Percentiles rank a stretch among this genome's conserved stretches.
These are phyloP conservation scores for Mareca penelope DNA, from an alignment of 2,797 vertebrate genomes.

Conservation along the genomic window DNA sequence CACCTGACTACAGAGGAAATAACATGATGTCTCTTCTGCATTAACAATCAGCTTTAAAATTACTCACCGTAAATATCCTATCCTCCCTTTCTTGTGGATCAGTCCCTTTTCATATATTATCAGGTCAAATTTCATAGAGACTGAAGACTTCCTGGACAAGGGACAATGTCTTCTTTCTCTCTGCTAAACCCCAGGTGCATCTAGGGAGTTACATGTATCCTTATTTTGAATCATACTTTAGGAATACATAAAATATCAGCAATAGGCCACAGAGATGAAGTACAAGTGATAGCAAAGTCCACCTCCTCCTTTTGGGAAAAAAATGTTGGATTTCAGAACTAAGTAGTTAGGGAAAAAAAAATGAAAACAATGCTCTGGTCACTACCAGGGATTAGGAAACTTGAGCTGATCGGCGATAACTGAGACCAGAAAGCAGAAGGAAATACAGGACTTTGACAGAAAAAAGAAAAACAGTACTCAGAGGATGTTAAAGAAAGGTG, in stretches of 20 bases:
- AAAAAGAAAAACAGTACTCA: background rate
- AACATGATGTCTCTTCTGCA: background rate
- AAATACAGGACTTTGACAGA: background rate
- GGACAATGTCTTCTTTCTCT: background rate
- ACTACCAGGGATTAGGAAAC: background rate
- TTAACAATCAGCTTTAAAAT: background rate
- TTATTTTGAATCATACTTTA: background rate
- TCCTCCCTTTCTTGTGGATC: background rate
- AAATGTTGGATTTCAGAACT: background rate
- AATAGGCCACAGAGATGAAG: background rate
- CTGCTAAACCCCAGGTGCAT: background rate
- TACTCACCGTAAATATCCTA: background rate
- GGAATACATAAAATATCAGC: background rate
- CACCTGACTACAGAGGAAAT: background rate
- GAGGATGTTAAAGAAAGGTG: background rate
- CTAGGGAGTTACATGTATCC: background rate
- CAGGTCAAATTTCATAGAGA: background rate
- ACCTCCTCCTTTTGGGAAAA: background rate
- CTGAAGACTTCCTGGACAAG: background rate
- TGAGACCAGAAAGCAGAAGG: background rate
- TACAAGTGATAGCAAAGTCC: background rate
- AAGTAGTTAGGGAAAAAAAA: background rate
- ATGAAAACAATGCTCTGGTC: background rate
- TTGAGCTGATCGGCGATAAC: background rate
- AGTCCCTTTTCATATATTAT: background rate